A percentile compares a stretch with the other conserved stretches of the same genome.
phyloP scores from a whole-genome alignment of 2,888 invertebrate genomes.

The Amaurobius ferox region DNA sequence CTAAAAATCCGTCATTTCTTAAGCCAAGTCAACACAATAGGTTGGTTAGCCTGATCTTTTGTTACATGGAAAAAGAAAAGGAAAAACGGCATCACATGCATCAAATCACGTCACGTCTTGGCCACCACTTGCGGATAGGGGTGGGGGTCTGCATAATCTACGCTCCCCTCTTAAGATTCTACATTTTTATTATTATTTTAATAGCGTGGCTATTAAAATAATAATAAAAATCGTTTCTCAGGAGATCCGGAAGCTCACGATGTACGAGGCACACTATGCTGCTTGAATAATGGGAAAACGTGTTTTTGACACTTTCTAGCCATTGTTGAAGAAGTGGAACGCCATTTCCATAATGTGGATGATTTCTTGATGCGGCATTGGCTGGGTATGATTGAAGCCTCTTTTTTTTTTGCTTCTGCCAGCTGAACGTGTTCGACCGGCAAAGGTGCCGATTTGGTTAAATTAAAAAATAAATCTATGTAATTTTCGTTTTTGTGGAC shows the following conservation, averaged over 20 bases:
- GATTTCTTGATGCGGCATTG: neutral
- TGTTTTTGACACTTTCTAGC: conserved; percentile 64
- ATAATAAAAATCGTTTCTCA: conserved; percentile 40
- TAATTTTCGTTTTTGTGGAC: neutral
- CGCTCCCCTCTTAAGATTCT: conserved; percentile 23
- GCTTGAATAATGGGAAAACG: conserved; percentile 31
- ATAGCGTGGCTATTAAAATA: conserved; percentile 25
- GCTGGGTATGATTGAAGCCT: neutral
- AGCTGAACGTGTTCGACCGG: neutral
- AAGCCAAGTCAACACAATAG: conserved; percentile 18
- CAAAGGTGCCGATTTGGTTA: neutral
- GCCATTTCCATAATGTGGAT: conserved; percentile 53
- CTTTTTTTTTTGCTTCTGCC: neutral
- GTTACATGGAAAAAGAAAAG: neutral
- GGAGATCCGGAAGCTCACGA: conserved; percentile 40
- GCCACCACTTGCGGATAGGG: conserved; percentile 16
- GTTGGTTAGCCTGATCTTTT: conserved; percentile 11
- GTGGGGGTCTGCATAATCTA: conserved; percentile 27
- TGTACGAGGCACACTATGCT: conserved; percentile 5
- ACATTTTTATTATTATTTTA: conserved; percentile 16
- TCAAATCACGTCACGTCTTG: conserved; percentile 54
- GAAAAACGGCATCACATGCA: conserved; percentile 12
- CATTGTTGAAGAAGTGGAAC: conserved; percentile 52
- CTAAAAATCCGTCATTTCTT: conserved; percentile 27
- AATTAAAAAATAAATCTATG: neutral